phyloP scores from a whole-genome alignment of 2,113 vertebrate species.

The Eira barbara region DNA sequence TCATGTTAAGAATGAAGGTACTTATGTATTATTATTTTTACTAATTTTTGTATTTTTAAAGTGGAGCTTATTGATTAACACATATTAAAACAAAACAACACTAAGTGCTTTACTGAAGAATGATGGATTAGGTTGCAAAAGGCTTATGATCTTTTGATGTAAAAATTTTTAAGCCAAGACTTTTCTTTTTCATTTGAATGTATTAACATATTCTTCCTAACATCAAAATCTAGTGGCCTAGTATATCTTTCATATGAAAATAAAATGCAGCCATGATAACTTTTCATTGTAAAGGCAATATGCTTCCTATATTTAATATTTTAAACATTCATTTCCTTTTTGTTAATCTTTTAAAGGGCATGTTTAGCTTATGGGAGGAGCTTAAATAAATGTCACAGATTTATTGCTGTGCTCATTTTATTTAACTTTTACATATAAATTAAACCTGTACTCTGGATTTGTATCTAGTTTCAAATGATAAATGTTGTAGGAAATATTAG shows the following conservation, averaged over 20 bases:
- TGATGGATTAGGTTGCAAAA: background rate
- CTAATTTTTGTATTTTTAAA: background rate
- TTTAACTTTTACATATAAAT: background rate
- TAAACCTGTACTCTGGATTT: background rate
- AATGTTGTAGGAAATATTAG: background rate
- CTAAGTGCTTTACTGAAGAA: background rate
- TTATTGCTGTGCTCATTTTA: background rate
- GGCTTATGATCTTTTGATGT: background rate
- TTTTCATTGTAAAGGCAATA: background rate
- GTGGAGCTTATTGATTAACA: background rate
- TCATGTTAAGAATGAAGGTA: constrained; percentile 14
- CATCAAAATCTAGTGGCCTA: background rate
- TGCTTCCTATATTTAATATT: background rate
- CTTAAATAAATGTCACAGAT: background rate
- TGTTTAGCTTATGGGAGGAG: background rate
- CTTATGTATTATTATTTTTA: background rate
- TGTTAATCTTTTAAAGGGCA: background rate
- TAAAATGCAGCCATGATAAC: background rate
- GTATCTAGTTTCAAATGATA: background rate
- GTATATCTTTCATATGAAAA: background rate
- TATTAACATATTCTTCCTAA: background rate
- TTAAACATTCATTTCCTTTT: background rate
- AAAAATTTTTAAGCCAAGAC: background rate
- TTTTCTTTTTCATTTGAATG: background rate
- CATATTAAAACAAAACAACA: background rate